Evolutionary conservation across 2,113 vertebrate species (phyloP).

Genomic region (Aptenodytes forsteri): DNA sequence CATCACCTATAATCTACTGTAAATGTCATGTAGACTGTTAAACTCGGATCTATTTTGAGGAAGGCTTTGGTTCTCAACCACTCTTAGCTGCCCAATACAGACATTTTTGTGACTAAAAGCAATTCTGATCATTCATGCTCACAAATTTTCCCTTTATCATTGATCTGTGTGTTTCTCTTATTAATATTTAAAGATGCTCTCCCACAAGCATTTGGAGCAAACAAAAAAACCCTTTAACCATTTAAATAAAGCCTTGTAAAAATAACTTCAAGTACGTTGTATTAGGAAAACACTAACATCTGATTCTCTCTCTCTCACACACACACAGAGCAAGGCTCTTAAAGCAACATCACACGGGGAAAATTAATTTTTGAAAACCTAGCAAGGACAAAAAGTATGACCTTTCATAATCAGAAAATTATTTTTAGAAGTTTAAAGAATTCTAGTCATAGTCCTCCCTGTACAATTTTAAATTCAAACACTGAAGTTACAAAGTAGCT

Average conservation of each 20-base stretch:
- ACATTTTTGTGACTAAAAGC: conserved; percentile 54
- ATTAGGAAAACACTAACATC: not conserved
- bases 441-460: not conserved
- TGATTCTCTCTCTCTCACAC: not conserved
- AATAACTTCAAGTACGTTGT: not conserved
- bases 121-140: conserved; percentile 55
- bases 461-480: not conserved
- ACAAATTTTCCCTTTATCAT: not conserved
- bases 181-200: conserved; percentile 69
- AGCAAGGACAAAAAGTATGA: not conserved
- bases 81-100: not conserved
- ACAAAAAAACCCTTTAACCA: not conserved
- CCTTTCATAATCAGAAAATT: not conserved
- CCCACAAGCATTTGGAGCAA: conserved; percentile 19
- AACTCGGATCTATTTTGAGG: conserved; percentile 13
- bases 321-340: not conserved
- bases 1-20: not conserved
- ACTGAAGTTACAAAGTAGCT: not conserved
- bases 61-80: conserved; percentile 47
- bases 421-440: not conserved
- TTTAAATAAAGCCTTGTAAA: conserved; percentile 38
- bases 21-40: conserved; percentile 45
- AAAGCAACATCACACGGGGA: not conserved
- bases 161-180: conserved; percentile 1
- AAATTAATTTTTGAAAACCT: not conserved